phyloP scores from a whole-genome alignment of 1,140 invertebrate species.

The Cydia splendana region DNA sequence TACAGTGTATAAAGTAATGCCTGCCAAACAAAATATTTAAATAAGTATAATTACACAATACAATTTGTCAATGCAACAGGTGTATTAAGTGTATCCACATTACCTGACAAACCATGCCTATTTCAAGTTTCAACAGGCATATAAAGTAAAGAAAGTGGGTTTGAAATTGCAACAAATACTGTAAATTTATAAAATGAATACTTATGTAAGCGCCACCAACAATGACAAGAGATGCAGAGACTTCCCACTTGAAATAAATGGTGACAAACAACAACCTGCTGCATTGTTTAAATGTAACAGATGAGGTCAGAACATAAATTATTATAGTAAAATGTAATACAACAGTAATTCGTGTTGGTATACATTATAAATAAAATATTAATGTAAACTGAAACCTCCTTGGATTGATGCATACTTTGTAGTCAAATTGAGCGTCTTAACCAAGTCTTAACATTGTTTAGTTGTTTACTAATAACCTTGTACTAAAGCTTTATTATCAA shows the following conservation, averaged over 20 bases:
- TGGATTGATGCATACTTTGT: constrained; percentile 44
- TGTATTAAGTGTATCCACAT: constrained; percentile 17
- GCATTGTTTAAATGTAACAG: constrained; percentile 43
- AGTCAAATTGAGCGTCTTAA: background rate
- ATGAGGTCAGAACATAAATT: constrained; percentile 22
- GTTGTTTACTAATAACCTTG: background rate
- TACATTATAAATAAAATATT: constrained; percentile 21
- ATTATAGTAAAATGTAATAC: constrained; percentile 34
- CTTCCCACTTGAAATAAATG: constrained; percentile 40
- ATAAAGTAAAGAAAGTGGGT: background rate
- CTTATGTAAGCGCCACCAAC: background rate
- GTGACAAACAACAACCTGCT: constrained; percentile 45
- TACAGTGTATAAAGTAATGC: background rate
- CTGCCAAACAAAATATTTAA: constrained; percentile 22
- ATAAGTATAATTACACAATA: background rate
- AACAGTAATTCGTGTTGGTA: constrained; percentile 9
- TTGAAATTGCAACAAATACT: constrained; percentile 65
- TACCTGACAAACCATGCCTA: background rate
- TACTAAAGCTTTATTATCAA: background rate
- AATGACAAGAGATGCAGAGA: constrained; percentile 34
- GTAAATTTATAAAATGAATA: background rate
- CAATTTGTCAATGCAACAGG: constrained; percentile 28
- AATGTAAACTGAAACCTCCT: constrained; percentile 52
- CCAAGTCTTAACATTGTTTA: background rate
- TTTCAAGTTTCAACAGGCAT: background rate